Base-by-base conservation (phyloP, 2,113 vertebrate species). In the Syngnathus floridae region DNA sequence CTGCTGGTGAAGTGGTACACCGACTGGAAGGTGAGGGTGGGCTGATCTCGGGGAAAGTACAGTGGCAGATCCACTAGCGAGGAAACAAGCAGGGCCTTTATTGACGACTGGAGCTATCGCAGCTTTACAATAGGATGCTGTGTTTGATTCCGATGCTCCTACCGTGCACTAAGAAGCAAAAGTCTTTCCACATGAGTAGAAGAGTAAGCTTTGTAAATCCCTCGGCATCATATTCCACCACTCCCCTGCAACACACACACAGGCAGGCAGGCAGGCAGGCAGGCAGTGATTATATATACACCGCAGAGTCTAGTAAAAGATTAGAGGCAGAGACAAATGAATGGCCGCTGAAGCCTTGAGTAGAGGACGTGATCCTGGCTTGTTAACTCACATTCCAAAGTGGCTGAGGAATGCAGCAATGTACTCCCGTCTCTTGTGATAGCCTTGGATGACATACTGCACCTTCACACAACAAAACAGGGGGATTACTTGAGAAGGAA, bases 331-430 rank as follows among this genome's bases (percentile, higher is more conserved):
- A 21, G 62, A 37, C 63, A 49, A 46, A 48, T 35, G 21, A 58
- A 61, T 8, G 67, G 62, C 48, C 8, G 12, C 41, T 68, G 14
- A 22, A 43, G 60, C 19, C 51, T 37, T 9, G 64, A 43, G 43
- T 22, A 45, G 41, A 65, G 7, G 38, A 56, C 10, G 9, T 48
- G 57, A 22, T 62, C 40, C 6, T 11, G 8, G 9, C 21, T 41
- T 7, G 48, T 37, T 41, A 73, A 94, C 96, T 95, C 88, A 99
- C 97, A 92, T 98, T 91, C 97, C 97, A 79, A 99, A 99, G 88
- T 99, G 96, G 84, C 97, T 99, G 73, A 99, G 94, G 76, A 99
- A 99, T 70, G 97, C 97, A 58, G 97, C 97, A 3, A 99, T 97
- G 74, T 99, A 99, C 69, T 99, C 97, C 82, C 97, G 93, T 80